Evolutionary conservation across 2,797 vertebrate genomes (phyloP), one percentile per base, ranked within the genome.

Genomic region (Eidolon dupreanum): DNA sequence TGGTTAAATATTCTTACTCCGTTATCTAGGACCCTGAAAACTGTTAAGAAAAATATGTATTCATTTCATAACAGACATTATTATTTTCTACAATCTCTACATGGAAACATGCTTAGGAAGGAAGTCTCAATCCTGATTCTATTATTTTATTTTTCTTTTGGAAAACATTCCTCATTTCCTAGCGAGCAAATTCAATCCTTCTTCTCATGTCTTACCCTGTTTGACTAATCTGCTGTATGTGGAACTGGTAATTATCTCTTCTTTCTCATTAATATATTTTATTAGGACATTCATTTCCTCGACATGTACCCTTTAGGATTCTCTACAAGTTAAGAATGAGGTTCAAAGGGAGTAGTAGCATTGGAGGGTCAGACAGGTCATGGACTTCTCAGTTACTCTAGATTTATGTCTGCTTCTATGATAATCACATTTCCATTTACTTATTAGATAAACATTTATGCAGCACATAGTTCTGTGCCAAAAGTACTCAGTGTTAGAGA

Each of bases 371-470:
- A 43, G 53, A 15, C 13, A 65, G 83, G 28, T 2, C 4, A 6
- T 22, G 17, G 24, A 5, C 8, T 46, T 83, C n/a, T 4, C 41
- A 41, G 11, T 43, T 93, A 57, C 36, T 43, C 26, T 77, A 33
- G n/a, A 22, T 90, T 24, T 74, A 24, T 51, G 46, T 46, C 38
- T 90, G 65, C 19, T 57, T 93, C 24, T 70, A 8, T 53, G 43
- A 46, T 61, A 74, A 78, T 63, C 31, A 55, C 17, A 74, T 79
- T 92, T 79, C 26, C 8, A 49, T 36, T 28, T 83, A 51, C 22
- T 89, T 55, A 65, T 74, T 88, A 73, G 24, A 8, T 83, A 65
- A 88, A 66, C 89, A 89, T 92, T 89, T 90, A 77, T 49, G 31
- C 9, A 75, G n/a, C 15, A 49, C 49, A 49, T 49, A 49, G 15